Evolutionary conservation across 2,113 vertebrate genomes (phyloP).

Genomic region (Chloropsis hardwickii): DNA sequence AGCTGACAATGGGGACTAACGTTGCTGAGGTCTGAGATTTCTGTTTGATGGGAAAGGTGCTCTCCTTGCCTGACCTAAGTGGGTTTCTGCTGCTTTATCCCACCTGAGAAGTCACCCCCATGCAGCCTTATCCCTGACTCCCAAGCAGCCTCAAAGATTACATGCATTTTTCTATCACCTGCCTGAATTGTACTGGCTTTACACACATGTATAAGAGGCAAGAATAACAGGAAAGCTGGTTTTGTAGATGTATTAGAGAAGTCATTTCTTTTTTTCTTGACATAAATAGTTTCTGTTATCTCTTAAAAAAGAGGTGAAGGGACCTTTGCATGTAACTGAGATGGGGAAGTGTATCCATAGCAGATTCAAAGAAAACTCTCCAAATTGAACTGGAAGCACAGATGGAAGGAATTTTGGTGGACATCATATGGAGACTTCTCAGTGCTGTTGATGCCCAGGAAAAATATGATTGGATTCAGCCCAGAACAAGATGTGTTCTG

Average conservation of each 20-base stretch:
- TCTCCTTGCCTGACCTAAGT: not conserved
- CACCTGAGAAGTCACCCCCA: not conserved
- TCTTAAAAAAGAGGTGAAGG: not conserved
- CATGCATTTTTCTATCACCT: not conserved
- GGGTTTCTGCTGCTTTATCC: not conserved
- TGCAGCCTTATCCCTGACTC: not conserved
- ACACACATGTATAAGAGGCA: not conserved
- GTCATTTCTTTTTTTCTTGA: not conserved
- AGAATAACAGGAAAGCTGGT: not conserved
- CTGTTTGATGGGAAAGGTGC: not conserved
- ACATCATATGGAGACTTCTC: not conserved
- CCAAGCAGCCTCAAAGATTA: not conserved
- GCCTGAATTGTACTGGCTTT: not conserved
- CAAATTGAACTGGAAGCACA: not conserved
- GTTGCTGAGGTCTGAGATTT: not conserved
- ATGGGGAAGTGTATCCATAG: not conserved
- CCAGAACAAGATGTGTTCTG: not conserved
- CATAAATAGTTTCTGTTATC: not conserved
- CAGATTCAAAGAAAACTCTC: not conserved
- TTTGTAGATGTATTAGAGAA: not conserved
- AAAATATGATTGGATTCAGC: not conserved
- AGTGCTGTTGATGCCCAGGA: not conserved
- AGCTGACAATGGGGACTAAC: not conserved
- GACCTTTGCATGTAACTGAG: not conserved
- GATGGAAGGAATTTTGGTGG: not conserved